Conservation (phyloP, 2,797 vertebrate species). For the Anabacerthia variegaticeps region DNA sequence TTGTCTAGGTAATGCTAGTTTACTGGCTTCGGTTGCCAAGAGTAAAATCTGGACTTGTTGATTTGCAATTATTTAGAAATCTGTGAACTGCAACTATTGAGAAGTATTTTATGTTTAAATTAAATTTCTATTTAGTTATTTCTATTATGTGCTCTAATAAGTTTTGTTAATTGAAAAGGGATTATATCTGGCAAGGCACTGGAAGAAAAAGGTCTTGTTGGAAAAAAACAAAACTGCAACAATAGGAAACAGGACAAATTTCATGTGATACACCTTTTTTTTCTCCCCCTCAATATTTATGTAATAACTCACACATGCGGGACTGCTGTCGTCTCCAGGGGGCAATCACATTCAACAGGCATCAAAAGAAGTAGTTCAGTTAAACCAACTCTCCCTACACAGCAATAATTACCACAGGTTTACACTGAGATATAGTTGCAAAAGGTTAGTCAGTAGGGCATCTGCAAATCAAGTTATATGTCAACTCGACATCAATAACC, state of each 20-base stretch:
- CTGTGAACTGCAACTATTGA: background rate
- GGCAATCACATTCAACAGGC: slow-evolving; percentile 62
- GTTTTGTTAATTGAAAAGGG: background rate
- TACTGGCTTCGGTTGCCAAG: background rate
- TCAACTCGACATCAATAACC: slow-evolving; percentile 73
- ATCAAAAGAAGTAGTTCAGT: slow-evolving; percentile 63
- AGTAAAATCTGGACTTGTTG: background rate
- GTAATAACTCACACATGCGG: slow-evolving; percentile 64
- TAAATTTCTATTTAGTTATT: background rate
- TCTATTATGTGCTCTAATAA: background rate
- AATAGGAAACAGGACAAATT: slow-evolving; percentile 33
- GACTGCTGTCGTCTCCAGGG: slow-evolving; percentile 48
- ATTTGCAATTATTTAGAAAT: background rate
- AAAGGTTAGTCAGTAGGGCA: slow-evolving; percentile 72
- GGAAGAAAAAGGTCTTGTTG: background rate
- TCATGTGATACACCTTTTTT: background rate
- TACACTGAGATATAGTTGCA: slow-evolving; percentile 71
- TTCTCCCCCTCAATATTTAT: slow-evolving; percentile 10
- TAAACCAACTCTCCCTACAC: slow-evolving; percentile 63
- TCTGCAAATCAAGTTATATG: slow-evolving; percentile 76
- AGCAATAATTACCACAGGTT: slow-evolving; percentile 71
- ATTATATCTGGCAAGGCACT: background rate
- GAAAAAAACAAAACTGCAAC: slow-evolving; percentile 5
- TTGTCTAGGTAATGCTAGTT: background rate
- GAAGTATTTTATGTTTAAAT: background rate